Evolutionary conservation across 1,140 invertebrate genomes (phyloP).

Genomic region (Sipha flava): DNA sequence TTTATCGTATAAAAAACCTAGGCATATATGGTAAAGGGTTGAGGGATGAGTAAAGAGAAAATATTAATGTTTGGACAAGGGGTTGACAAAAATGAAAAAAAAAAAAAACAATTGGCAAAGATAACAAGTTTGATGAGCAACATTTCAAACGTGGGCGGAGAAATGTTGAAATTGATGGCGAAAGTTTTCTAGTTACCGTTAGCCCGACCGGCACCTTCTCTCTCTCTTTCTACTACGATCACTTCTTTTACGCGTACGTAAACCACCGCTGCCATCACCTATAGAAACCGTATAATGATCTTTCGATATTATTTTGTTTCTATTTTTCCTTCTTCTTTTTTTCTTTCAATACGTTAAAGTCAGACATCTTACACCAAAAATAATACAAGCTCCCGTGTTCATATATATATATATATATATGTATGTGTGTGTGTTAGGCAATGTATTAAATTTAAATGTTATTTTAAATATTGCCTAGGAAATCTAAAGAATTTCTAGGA

Average conservation of each 20-base stretch:
- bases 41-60: neutral
- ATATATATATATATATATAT: no score
- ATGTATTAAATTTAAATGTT: no score
- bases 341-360: neutral
- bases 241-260: no score
- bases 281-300: neutral
- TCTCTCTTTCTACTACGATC: neutral
- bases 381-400: no score
- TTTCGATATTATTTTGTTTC: neutral
- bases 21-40: neutral
- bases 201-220: neutral
- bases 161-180: conserved; percentile 5
- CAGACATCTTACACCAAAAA: neutral
- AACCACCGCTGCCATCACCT: no score
- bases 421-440: no score
- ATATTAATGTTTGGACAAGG: neutral
- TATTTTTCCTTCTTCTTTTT: neutral
- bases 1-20: neutral
- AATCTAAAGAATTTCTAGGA: no score
- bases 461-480: no score
- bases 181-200: conserved; percentile 16
- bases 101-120: neutral
- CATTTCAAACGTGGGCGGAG: neutral
- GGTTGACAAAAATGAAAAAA: neutral
- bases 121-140: neutral